Percentiles rank a stretch among this genome's conserved stretches.
phyloP scores from a whole-genome alignment of 1,140 invertebrate species.

The Drosophila watanabei region DNA sequence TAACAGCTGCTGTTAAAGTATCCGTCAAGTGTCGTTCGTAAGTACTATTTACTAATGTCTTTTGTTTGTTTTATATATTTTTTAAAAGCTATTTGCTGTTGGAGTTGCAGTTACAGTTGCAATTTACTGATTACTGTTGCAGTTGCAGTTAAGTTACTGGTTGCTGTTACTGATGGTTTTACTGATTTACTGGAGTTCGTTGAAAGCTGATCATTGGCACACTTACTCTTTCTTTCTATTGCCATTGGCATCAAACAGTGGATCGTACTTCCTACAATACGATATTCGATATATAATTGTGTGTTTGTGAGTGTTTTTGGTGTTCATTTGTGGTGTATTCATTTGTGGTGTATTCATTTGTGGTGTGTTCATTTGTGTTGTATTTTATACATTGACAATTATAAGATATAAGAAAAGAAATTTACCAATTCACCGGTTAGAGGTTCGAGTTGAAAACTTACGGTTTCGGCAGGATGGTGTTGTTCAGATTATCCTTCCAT shows the following conservation, averaged over 20 bases:
- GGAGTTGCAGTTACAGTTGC: constrained; percentile 32
- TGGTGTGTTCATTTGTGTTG: constrained; percentile 7
- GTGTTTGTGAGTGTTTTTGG: constrained; percentile 34
- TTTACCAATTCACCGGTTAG: constrained; percentile 11
- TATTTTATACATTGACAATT: constrained; percentile 7
- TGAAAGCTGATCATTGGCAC: constrained; percentile 27
- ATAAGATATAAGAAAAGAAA: background rate
- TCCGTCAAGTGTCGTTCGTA: background rate
- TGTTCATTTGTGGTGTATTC: constrained; percentile 4
- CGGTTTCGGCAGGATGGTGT: constrained; percentile 88
- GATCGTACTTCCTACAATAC: constrained; percentile 82
- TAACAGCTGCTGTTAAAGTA: background rate
- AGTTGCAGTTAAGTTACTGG: constrained; percentile 39
- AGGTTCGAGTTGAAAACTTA: constrained; percentile 83
- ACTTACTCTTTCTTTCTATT: constrained; percentile 84
- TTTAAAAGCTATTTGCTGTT: constrained; percentile 13
- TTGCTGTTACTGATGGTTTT: constrained; percentile 38
- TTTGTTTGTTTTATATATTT: background rate
- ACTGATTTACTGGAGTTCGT: constrained; percentile 24
- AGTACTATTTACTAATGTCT: background rate
- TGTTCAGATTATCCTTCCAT: constrained; percentile 90
- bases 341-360: constrained; percentile 5
- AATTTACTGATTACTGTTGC: constrained; percentile 43
- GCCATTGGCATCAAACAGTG: constrained; percentile 85
- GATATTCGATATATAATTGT: constrained; percentile 37